A percentile compares a stretch with the other conserved stretches of the same genome.
Conservation (phyloP, 2,797 vertebrate species). For the Tadarida brasiliensis region DNA sequence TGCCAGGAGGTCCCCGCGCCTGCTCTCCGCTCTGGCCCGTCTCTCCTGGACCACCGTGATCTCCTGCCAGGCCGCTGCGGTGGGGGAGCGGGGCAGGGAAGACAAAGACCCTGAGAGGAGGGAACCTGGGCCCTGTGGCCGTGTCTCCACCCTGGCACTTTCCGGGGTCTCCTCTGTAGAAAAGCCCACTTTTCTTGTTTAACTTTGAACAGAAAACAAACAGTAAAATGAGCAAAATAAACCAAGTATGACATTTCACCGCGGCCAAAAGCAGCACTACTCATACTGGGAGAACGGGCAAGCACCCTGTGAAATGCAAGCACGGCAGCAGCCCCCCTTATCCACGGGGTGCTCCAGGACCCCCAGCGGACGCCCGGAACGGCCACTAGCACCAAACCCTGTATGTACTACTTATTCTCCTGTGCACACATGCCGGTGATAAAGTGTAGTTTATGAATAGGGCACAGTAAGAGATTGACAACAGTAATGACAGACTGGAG, state of each 20-base stretch:
- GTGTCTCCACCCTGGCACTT: too few relatives aligned
- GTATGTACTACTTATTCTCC: background rate
- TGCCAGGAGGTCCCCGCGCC: accelerated
- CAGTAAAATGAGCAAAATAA: background rate
- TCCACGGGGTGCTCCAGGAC: too few relatives aligned
- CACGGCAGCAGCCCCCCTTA: background rate
- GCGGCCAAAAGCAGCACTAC: background rate
- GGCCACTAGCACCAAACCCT: background rate
- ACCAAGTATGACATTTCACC: background rate
- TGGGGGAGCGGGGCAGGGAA: too few relatives aligned
- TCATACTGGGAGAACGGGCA: background rate
- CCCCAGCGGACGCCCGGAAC: background rate
- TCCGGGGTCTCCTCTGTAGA: background rate
- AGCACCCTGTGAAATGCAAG: background rate
- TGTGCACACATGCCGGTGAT: background rate
- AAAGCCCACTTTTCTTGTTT: background rate
- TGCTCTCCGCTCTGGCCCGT: background rate
- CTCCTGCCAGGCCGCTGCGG: accelerated
- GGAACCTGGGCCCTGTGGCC: background rate
- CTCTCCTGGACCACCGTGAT: accelerated
- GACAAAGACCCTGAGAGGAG: background rate
- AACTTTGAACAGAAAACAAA: conserved; percentile 38
- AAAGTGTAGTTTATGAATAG: background rate
- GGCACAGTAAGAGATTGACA: background rate
- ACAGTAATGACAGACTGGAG: background rate